Evolutionary conservation across 2,797 vertebrate genomes (phyloP), one percentile per base, ranked within the genome.

Genomic region (Vireo griseus): DNA sequence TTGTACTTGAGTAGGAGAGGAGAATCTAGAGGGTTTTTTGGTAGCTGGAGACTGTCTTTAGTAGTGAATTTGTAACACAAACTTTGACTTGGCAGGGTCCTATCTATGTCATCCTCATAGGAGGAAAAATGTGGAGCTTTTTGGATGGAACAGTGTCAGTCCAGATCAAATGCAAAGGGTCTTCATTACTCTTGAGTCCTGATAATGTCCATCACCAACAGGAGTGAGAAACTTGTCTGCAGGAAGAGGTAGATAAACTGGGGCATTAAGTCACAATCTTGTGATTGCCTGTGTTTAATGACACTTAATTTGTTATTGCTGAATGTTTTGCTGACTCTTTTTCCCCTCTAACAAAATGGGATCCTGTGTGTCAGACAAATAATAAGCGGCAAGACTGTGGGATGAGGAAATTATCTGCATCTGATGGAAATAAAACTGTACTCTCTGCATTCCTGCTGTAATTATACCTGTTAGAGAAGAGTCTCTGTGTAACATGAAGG

Each of bases 391-490:
- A 88, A 88, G 75, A 50, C 75, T 52, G 55, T 47, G n/a, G 81
- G 78, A 87, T 78, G 59, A 67, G 65, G 67, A 72, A 87, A 96
- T 79, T 67, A 52, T 59, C 71, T 55, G 18, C 59, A 57, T 76
- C 78, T 94, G 57, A 76, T 80, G 57, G 57, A 94, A 93, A 3
- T 28, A 82, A 87, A 92, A 59, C 80, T 72, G 81, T 84, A 75
- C 71, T 93, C 74, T 76, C 91, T 55, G 50, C 81, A 86, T 96
- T 91, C 88, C 91, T 89, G 18, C 18, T 35, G 22, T 95, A 93
- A 95, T 96, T 95, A 96, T 58, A 85, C 44, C 71, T 91, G 48
- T 52, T 89, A 72, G 25, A 54, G 31, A 73, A 73, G 58, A 89
- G 86, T 42, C 63, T 89, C 61, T 79, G 52, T 3, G 4, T 57